Base-by-base conservation (phyloP, 1,140 invertebrate species). In the Drosophila hydei region DNA sequence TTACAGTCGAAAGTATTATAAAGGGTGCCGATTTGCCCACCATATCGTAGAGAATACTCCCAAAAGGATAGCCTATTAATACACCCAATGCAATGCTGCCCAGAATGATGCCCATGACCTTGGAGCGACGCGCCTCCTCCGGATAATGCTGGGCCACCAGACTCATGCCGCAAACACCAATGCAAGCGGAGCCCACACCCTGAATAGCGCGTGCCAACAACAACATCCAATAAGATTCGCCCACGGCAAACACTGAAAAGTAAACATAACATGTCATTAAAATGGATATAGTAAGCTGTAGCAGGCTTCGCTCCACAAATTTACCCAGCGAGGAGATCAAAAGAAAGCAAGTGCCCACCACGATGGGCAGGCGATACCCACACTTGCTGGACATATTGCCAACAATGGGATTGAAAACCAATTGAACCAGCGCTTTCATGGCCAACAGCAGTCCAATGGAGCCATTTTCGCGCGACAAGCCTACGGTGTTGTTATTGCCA, bases 371-470 rank as follows among this genome's bases (percentile, higher is more conserved):
- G 25, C 94, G 94, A 90, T 97, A 98, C 14, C 97, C 97, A 62
- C 94, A 89, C 48, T 92, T 92, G 58, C 74, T 90, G 25, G 93
- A 92, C 1, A 95, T 96, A 61, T 94, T 94, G 23, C 96, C 97
- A 42, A 98, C 94, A 38, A 96, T 93, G 3, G 97, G 96, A 92
- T 97, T 98, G 75, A 95, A 93, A 61, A 96, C 91, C 67, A 98
- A 93, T 92, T 98, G 97, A 7, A 98, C 94, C 36, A 98, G 92
- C 25, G 97, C 96, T 92, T 98, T 97, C 23, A 96, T 96, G 38
- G 97, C 96, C 68, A 98, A 93, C 69, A 98, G 92, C 12, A 97
- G 91, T 16, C 97, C 97, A 27, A 98, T 94, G 77, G 94, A 93
- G 5, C 95, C 94, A 90, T 97, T 97, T 88, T 96, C 96, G 77